Evolutionary conservation across 2,888 invertebrate genomes (phyloP), one percentile per base, ranked within the genome.

Genomic region (Acrobasis repandana): DNA sequence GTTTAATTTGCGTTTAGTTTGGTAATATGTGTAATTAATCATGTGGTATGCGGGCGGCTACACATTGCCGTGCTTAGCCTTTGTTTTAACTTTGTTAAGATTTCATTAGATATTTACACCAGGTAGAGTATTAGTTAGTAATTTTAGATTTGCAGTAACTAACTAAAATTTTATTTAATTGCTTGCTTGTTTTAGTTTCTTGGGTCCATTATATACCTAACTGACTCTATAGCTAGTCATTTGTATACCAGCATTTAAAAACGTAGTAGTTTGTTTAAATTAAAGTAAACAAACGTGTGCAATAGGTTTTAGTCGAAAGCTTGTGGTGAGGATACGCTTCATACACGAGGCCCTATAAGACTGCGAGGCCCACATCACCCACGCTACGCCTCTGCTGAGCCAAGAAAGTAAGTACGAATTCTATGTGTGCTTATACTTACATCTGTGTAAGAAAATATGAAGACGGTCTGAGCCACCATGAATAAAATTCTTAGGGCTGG

Each of bases 371-470:
- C n/a, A n/a, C n/a, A n/a, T n/a, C n/a, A n/a, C n/a, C n/a, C n/a
- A n/a, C n/a, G n/a, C n/a, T n/a, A n/a, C n/a, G n/a, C n/a, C n/a
- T n/a, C n/a, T n/a, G n/a, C n/a, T 28, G 49, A 50, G 28, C 18
- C 18, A 10, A 5, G 3, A 20, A 20, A 50, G 10, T 50, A 50
- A 15, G 5, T 15, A 49, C 9, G 18, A 38, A 10, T 11, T 38
- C 38, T 11, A 11, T 10, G 10, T 38, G 10, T 38, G 14, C 38
- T 36, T 11, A 61, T 70, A 83, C 93, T 90, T 80, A 95, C 95
- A 84, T 95, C 94, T 49, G 94, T 94, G 72, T 95, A 95, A 4
- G 95, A 93, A 79, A 96, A 95, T 71, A 96, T 94, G 77, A 95
- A 96, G 72, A 95, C 94, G 62, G 95, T 94, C 79, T 96, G 95